Evolutionary conservation across 1,140 invertebrate species (phyloP).

Genomic region (Drosophila ironensis): DNA sequence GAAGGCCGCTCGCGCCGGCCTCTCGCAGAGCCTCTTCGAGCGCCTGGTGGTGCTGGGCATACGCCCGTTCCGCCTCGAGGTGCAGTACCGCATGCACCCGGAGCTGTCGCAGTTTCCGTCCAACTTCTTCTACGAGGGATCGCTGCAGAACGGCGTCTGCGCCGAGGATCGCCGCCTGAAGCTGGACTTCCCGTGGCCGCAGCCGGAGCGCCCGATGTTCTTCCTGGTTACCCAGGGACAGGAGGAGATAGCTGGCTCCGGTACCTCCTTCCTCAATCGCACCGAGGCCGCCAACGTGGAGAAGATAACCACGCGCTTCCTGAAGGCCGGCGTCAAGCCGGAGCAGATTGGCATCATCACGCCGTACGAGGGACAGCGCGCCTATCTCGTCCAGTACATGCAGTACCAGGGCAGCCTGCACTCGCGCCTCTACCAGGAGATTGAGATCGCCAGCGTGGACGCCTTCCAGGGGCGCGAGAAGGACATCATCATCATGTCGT

Average conservation of each 20-base stretch:
- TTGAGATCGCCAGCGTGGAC: conserved; percentile 99
- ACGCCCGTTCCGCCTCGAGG: conserved; percentile 96
- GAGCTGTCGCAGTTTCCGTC: conserved; percentile 98
- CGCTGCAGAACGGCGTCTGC: conserved; percentile 98
- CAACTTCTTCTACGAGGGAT: conserved; percentile 99
- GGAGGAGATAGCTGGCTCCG: conserved; percentile 99
- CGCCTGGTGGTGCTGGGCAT: conserved; percentile 98
- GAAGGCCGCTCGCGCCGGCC: conserved; percentile 97
- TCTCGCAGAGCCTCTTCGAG: conserved; percentile 99
- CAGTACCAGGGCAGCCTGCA: conserved; percentile 99
- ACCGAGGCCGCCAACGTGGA: conserved; percentile 99
- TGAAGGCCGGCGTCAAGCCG: conserved; percentile 97
- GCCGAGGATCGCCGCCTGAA: conserved; percentile 95
- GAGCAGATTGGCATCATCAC: conserved; percentile 99
- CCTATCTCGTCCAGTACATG: conserved; percentile 99
- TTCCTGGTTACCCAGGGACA: conserved; percentile 99
- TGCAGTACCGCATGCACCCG: conserved; percentile 99
- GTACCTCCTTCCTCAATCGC: conserved; percentile 98
- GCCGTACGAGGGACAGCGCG: conserved; percentile 99
- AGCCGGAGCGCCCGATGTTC: conserved; percentile 98
- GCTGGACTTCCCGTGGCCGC: conserved; percentile 99
- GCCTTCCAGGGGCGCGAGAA: conserved; percentile 99
- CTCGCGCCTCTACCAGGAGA: conserved; percentile 98
- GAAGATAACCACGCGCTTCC: conserved; percentile 96
- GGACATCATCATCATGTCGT: conserved; percentile 99